A percentile compares a stretch with the other conserved stretches of the same genome.
Evolutionary conservation across 53 echinoderm and acorn worm genomes (phyloP).

Genomic region (Mesocentrotus franciscanus): DNA sequence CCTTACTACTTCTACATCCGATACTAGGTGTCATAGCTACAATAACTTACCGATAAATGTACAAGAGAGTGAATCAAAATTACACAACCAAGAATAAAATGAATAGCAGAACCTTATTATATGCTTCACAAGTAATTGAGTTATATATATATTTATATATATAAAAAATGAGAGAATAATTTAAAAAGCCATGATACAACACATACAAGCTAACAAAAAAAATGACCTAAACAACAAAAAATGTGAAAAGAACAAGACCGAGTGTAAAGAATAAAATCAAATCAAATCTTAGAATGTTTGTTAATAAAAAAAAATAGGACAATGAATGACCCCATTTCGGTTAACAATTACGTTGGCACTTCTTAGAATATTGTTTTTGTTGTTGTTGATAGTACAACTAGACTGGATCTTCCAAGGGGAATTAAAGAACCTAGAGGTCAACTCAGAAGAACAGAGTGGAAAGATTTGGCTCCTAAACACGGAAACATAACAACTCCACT

Average conservation of each 20-base stretch:
- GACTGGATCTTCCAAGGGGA: conserved; percentile 28
- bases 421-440: conserved; percentile 17
- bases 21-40: conserved; percentile 65
- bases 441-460: conserved; percentile 58
- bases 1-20: conserved; percentile 33
- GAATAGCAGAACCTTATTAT: conserved; percentile 65
- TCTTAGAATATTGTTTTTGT: conserved; percentile 33
- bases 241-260: conserved; percentile 39
- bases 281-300: conserved; percentile 15
- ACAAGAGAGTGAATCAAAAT: conserved; percentile 66
- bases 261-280: conserved; percentile 41
- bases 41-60: conserved; percentile 70
- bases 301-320: conserved; percentile 50
- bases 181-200: conserved; percentile 66
- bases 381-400: conserved; percentile 54
- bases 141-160: conserved; percentile 57
- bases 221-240: conserved; percentile 43
- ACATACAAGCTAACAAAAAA: conserved; percentile 55
- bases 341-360: conserved; percentile 68
- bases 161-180: conserved; percentile 66
- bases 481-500: conserved; percentile 57
- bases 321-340: conserved; percentile 50
- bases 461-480: conserved; percentile 42
- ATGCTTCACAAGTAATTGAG: conserved; percentile 62
- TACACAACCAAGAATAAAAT: conserved; percentile 69